Conservation (phyloP, 2,888 invertebrate species). For the Pollenia amentaria region DNA sequence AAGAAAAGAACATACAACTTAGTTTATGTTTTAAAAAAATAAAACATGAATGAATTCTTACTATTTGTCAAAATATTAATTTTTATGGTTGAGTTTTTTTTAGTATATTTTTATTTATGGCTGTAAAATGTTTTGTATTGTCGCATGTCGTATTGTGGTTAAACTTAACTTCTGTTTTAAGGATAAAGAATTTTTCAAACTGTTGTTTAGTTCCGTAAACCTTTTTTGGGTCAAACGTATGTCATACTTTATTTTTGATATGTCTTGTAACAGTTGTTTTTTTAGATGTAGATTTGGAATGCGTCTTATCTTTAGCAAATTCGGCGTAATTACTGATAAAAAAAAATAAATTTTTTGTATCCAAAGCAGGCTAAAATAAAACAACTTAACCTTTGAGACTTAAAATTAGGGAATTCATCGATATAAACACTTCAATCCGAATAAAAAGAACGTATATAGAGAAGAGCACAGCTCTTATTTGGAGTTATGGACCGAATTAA, state of each 20-base stretch:
- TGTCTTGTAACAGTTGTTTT: conserved; percentile 21
- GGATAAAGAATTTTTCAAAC: conserved; percentile 38
- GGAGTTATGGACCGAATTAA: too few relatives aligned
- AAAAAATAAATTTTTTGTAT: too few relatives aligned
- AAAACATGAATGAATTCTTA: neutral
- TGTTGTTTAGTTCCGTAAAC: conserved; percentile 1
- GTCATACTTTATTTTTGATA: neutral
- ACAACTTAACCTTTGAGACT: too few relatives aligned
- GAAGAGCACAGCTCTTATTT: too few relatives aligned
- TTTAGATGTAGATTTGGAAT: neutral
- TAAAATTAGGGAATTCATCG: too few relatives aligned
- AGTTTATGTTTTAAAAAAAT: conserved; percentile 35
- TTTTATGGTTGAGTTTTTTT: conserved; percentile 13
- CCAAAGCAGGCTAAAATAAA: too few relatives aligned
- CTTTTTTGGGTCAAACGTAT: neutral
- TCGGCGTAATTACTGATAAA: neutral
- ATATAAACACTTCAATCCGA: too few relatives aligned
- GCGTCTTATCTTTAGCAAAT: conserved; percentile 4
- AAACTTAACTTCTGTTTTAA: conserved; percentile 2
- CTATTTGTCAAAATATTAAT: conserved; percentile 49
- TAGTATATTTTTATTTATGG: conserved; percentile 18
- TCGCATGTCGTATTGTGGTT: conserved; percentile 45
- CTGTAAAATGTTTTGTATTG: neutral
- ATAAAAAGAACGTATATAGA: too few relatives aligned
- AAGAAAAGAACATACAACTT: neutral